Base-by-base conservation (phyloP, 1,140 invertebrate species). In the Penaeus vannamei region DNA sequence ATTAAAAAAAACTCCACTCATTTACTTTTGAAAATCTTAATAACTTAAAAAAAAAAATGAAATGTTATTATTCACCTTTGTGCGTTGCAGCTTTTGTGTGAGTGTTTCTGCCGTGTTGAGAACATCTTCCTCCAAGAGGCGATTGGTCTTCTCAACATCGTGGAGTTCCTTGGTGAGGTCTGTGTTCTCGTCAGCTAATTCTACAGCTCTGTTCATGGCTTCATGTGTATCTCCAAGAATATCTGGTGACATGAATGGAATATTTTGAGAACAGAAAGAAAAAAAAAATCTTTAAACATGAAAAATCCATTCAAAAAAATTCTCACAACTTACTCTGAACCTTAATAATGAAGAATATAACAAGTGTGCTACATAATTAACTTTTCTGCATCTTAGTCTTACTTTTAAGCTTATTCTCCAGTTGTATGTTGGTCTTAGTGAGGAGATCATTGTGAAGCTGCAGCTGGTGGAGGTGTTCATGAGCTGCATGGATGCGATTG, bases 351-450 rank as follows among this genome's bases (percentile, higher is more conserved):
- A 82, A 53, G 10, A 19, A 82, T 42, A 36, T 29, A n/a, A 53
- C 62, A n/a, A 10, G 14, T 82, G 17, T 76, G 19, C 12, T 0
- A 42, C 36, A 29, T 76, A 14, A 76, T 1, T 29, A 12, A 29
- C 26, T 14, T 14, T 76, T 29, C 12, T 1, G 19, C 10, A 76
- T 76, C 12, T 29, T 2, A 29, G 36, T 1, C 90, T 69, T 81
- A 90, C 90, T 80, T 77, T 90, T 90, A 60, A 90, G 87, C 69
- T 90, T 90, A 32, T 72, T 84, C 64, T 90, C 87, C 20, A 90
- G 86, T 22, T 90, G 85, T 32, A 87, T 76, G 77, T 90, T 85
- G 22, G 86, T 88, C 60, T 88, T 88, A 26, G 84, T 90, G 46
- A 90, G 86, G 53, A 85, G 36, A 62, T 90, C 90, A 83, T 90